phyloP scores from a whole-genome alignment of 1,140 invertebrate genomes.

The Trachelipus rathkii region DNA sequence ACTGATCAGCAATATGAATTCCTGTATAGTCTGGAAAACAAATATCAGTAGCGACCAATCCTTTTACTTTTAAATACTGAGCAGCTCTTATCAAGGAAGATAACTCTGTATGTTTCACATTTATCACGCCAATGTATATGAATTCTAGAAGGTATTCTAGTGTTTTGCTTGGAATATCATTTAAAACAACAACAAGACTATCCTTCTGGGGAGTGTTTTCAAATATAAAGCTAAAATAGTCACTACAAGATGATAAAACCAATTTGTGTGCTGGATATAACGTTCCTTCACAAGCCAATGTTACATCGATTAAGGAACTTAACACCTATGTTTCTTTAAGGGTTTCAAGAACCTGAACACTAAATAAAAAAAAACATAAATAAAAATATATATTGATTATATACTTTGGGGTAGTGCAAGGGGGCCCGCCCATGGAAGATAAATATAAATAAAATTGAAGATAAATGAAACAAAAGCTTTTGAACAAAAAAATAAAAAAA shows the following conservation, averaged over 20 bases:
- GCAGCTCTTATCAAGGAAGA: slow-evolving; percentile 42
- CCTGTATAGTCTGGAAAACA: neutral
- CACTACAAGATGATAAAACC: slow-evolving; percentile 44
- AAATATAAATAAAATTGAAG: too few species aligned
- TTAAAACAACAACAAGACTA: slow-evolving; percentile 42
- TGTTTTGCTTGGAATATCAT: slow-evolving; percentile 44
- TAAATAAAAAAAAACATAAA: too few species aligned
- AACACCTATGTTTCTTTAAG: too few species aligned
- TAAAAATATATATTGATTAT: too few species aligned
- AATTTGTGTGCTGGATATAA: slow-evolving; percentile 44
- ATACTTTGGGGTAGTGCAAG: too few species aligned
- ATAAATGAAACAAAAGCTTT: too few species aligned
- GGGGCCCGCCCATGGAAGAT: too few species aligned
- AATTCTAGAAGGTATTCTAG: slow-evolving; percentile 41
- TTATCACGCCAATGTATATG: slow-evolving; percentile 44
- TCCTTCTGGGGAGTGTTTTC: slow-evolving; percentile 45
- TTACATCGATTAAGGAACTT: slow-evolving; percentile 37
- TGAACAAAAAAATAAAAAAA: too few species aligned
- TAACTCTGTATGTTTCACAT: slow-evolving; percentile 43
- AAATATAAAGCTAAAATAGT: slow-evolving; percentile 44
- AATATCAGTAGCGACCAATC: slow-evolving; percentile 44
- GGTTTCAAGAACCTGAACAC: too few species aligned
- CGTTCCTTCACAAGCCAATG: slow-evolving; percentile 42
- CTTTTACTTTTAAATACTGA: slow-evolving; percentile 39
- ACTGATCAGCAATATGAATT: neutral